Percentiles rank a stretch among this genome's conserved stretches.
These are phyloP conservation scores for Ranitomeya variabilis DNA, from an alignment of 2,113 vertebrate genomes.

Conservation along the genomic window DNA sequence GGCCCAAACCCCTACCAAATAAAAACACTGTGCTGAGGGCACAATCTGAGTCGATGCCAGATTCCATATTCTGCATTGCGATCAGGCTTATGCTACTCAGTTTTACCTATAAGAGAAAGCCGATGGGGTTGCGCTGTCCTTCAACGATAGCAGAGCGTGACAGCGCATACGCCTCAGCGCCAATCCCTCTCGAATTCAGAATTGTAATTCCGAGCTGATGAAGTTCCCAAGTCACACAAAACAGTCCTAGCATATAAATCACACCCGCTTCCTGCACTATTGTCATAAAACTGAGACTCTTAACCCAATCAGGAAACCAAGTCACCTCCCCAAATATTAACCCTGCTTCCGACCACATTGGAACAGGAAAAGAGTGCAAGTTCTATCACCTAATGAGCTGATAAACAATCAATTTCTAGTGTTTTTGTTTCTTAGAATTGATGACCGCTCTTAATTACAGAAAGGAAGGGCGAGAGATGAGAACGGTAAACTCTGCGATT, in stretches of 20 bases:
- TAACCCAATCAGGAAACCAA: conserved; percentile 20
- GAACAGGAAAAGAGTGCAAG: conserved; percentile 9
- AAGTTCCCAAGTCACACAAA: conserved; percentile 1
- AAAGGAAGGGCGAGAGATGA: background rate
- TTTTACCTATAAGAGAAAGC: background rate
- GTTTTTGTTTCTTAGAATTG: background rate
- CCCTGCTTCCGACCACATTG: background rate
- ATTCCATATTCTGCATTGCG: background rate
- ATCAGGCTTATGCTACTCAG: background rate
- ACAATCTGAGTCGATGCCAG: background rate
- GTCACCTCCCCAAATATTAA: background rate
- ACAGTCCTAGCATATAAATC: background rate
- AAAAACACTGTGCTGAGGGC: too few species aligned
- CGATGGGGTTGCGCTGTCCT: background rate
- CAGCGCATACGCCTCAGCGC: background rate
- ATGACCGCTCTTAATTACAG: background rate
- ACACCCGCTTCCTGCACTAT: conserved; percentile 5
- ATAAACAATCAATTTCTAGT: conserved; percentile 7
- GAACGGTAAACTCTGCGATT: background rate
- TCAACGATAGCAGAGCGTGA: background rate
- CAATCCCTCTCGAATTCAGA: background rate
- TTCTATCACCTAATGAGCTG: background rate
- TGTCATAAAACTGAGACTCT: conserved; percentile 29
- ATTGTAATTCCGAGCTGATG: conserved; percentile 33
- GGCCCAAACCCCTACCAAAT: too few species aligned